Base-by-base conservation (phyloP, 2,797 vertebrate genomes). In the Chelon labrosus region DNA sequence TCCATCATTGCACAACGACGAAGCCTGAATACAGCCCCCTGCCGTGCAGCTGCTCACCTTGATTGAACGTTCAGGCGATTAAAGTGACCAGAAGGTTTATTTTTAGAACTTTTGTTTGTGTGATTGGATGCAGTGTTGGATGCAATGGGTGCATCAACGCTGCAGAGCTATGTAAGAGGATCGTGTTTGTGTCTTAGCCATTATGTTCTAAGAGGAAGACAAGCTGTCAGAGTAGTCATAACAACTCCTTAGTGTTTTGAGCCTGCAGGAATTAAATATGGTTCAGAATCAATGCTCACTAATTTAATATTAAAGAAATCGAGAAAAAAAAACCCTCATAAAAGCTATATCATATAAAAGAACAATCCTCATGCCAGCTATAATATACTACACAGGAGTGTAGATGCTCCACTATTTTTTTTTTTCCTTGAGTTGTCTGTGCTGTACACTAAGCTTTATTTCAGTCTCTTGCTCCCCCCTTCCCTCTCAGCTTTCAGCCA, bases 1-100 rank as follows among this genome's bases (percentile, higher is more conserved):
- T 20, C 25, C 5, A 31, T 16, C 65, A 51, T 19, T 55, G 22
- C 55, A 53, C 71, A 59, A 39, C 79, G 84, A 81, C 70, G 39
- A 61, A 66, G 41, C 11, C 38, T 65, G 68, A 78, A 58, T 77
- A 70, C 38, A 9, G 5, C 56, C 37, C 20, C 5, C 31, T 31
- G 50, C 46, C 13, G 53, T 57, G n/a, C 31, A 47, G 39, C 38
- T 16, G 51, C 58, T 39, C 37, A 39, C 20, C 47, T 46, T 75
- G 57, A 69, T 47, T 60, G 39, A 55, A 59, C 3, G 19, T 58
- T 75, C 44, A 5, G 17, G 41, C 42, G 58, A 67, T 85, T 72
- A 22, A 74, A 72, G 47, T 55, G 13, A 64, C 56, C 4, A 3
- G 22, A 63, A 47, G 51, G 37, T 19, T 16, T 41, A 60, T 57